Evolutionary conservation across 2,113 vertebrate species (phyloP), one percentile per base, ranked within the genome.

Genomic region (Oreochromis spilurus): DNA sequence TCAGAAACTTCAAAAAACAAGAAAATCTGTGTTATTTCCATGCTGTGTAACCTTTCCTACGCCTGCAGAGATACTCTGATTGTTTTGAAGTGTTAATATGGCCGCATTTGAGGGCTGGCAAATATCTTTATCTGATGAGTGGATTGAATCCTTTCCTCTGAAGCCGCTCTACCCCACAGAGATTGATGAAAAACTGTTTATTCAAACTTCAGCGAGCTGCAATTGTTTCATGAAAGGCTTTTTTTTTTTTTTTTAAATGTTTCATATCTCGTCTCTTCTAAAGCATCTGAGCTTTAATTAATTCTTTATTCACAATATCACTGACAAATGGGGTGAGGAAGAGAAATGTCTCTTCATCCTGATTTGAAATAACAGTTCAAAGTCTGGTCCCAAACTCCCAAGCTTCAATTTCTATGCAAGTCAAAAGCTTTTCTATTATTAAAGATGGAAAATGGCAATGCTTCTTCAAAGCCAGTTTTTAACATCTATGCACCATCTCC

Each of bases 11-110:
- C 10, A 78, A 84, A 54, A 65, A 75, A 53, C 2, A 80, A 65
- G 65, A n/a, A 72, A 24, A 82, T 80, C 3, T 16, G 82, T 84
- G 78, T 70, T 77, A 78, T 88, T 85, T 50, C 26, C 79, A 79
- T 70, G 82, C 87, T 90, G 91, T 21, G 88, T 79, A 85, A 89
- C 88, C 86, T 91, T 87, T 81, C 60, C 34, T 21, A 24, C 13
- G 84, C 60, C 57, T 75, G 75, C 82, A 48, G 83, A 93, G 84
- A 88, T 70, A 65, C 83, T 87, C 34, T 87, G 84, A 91, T 92
- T 89, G 80, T 92, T 92, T 92, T 92, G 84, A 93, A 93, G 88
- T 91, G 85, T 72, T 89, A 77, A 89, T 91, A 83, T 57, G 60
- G 45, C 34, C 65, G 45, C 24, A 83, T 88, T 88, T 86, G 83